Evolutionary conservation across 2,797 vertebrate genomes (phyloP), one percentile per base, ranked within the genome.

Genomic region (Notolepis coatsorum): DNA sequence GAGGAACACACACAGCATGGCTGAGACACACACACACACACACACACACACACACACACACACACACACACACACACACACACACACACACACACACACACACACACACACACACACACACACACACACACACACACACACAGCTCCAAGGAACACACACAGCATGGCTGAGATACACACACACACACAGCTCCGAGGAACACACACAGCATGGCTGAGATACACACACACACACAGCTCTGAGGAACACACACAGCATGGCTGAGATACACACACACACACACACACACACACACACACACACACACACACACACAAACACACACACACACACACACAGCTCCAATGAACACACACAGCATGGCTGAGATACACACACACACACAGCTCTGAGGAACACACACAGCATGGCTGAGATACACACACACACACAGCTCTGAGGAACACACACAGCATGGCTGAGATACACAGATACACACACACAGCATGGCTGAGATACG

Each of bases 221-320:
- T n/a, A n/a, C 33, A 54, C 37, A 41, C 52, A 27, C 52, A 54
- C 35, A 25, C 35, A 39, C 33, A n/a, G n/a, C 50, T n/a, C n/a
- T n/a, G n/a, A n/a, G n/a, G n/a, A n/a, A n/a, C n/a, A n/a, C n/a
- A n/a, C n/a, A n/a, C n/a, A n/a, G n/a, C n/a, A n/a, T n/a, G n/a
- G n/a, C n/a, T n/a, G n/a, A n/a, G n/a, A n/a, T 15, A 20, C 39
- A 20, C 39, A 35, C 23, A 41, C 23, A 5, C 33, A 54, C 37
- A 41, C 52, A 27, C 52, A 54, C 35, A 25, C 35, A 39, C 33
- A n/a, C 38, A 20, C 39, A 20, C 39, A 35, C 23, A 41, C 23
- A 5, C 33, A 54, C 37, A 41, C 52, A 27, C 52, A 54, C 35
- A 25, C 35, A 39, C 33, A n/a, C 38, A 20, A 15, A 20, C 39